Evolutionary conservation across 2,113 vertebrate species (phyloP).

Genomic region (Leptobrachium ailaonicum): DNA sequence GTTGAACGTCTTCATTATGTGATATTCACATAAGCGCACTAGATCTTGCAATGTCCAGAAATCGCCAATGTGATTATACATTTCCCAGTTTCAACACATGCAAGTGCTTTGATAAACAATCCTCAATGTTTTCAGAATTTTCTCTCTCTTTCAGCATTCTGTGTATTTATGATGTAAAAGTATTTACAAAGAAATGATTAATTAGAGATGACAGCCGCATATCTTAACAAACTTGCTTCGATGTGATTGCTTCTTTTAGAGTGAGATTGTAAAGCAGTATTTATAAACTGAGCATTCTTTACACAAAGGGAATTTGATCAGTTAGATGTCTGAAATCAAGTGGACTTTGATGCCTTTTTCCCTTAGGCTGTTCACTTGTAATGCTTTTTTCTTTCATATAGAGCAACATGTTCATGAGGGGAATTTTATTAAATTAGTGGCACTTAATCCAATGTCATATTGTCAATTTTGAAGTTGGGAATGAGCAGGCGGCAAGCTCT

Average conservation of each 20-base stretch:
- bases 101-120: too few species aligned
- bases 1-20: too few species aligned
- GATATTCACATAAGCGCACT: too few species aligned
- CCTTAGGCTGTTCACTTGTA: constrained; percentile 35
- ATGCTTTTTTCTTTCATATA: constrained; percentile 43
- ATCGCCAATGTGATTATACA: too few species aligned
- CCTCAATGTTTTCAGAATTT: too few species aligned
- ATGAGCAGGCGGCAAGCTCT: constrained; percentile 54
- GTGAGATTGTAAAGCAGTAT: neutral
- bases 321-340: constrained; percentile 12
- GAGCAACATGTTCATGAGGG: constrained; percentile 52
- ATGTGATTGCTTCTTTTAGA: neutral
- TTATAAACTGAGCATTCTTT: neutral
- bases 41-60: too few species aligned
- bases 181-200: too few species aligned
- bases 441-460: constrained; percentile 64
- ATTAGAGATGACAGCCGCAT: too few species aligned
- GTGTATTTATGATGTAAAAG: too few species aligned
- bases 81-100: too few species aligned
- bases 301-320: constrained; percentile 9
- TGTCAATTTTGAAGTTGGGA: constrained; percentile 52
- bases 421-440: constrained; percentile 67
- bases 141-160: too few species aligned
- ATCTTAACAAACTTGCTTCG: too few species aligned
- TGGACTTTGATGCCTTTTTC: constrained; percentile 7